Conservation (phyloP, 1,140 invertebrate genomes). For the Probaryconus sp. region DNA sequence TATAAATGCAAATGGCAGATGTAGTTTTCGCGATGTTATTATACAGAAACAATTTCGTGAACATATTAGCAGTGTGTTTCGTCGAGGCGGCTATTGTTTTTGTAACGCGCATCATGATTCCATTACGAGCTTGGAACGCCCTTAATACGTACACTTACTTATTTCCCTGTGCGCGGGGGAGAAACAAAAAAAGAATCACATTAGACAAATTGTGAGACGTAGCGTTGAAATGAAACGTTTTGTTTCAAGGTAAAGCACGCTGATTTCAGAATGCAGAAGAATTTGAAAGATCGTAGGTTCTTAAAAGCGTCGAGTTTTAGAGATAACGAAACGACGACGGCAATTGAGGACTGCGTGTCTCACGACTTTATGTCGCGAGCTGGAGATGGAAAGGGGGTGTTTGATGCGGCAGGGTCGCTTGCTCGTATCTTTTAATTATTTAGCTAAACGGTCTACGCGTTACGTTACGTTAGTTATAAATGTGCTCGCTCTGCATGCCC, state of each 20-base stretch:
- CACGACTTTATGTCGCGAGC: constrained; percentile 42
- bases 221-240: constrained; percentile 37
- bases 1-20: too few species aligned
- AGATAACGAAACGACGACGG: constrained; percentile 42
- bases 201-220: constrained; percentile 34
- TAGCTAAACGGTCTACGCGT: constrained; percentile 72
- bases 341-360: constrained; percentile 49
- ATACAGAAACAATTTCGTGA: too few species aligned
- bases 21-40: too few species aligned
- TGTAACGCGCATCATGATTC: constrained; percentile 16
- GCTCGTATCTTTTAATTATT: constrained; percentile 78
- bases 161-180: too few species aligned
- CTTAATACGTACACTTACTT: constrained; percentile 15
- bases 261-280: constrained; percentile 38
- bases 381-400: constrained; percentile 45
- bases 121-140: background rate
- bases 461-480: constrained; percentile 75
- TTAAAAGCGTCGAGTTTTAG: constrained; percentile 44
- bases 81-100: constrained; percentile 8
- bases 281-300: constrained; percentile 45
- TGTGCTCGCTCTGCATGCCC: constrained; percentile 69
- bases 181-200: constrained; percentile 23
- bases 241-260: constrained; percentile 34
- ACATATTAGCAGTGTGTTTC: background rate
- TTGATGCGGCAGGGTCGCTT: constrained; percentile 58